These are phyloP conservation scores for Cydia pomonella DNA, from an alignment of 1,140 invertebrate genomes.

Conservation along the genomic window DNA sequence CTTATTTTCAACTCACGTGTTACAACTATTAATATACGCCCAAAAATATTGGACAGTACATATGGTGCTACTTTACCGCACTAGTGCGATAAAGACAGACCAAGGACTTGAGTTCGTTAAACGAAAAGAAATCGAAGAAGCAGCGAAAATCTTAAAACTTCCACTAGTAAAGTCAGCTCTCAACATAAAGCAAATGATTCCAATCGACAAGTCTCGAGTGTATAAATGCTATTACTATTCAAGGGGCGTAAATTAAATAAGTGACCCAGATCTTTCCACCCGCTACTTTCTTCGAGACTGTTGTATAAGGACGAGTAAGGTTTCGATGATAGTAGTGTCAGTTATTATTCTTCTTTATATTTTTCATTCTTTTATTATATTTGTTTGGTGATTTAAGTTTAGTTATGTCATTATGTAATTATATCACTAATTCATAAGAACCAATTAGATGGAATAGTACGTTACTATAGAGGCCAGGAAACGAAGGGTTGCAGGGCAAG, in stretches of 20 bases:
- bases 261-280: slow-evolving; percentile 2
- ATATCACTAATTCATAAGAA: too few relatives aligned
- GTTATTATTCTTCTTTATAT: too few relatives aligned
- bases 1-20: too few relatives aligned
- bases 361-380: neutral
- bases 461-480: too few relatives aligned
- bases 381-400: neutral
- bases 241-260: slow-evolving; percentile 26
- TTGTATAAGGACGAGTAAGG: neutral
- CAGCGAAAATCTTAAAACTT: neutral
- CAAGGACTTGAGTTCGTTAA: too few relatives aligned
- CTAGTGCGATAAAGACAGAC: too few relatives aligned
- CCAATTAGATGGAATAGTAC: too few relatives aligned
- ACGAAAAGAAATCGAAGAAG: neutral
- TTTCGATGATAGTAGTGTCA: neutral
- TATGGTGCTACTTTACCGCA: too few relatives aligned
- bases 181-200: neutral
- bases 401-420: too few relatives aligned
- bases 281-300: neutral
- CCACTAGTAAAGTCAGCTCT: neutral
- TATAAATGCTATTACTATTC: slow-evolving; percentile 7
- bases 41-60: too few relatives aligned
- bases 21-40: too few relatives aligned
- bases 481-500: too few relatives aligned
- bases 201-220: slow-evolving; percentile 23